phyloP scores from a whole-genome alignment of 2,888 invertebrate genomes.

The Pecten maximus region DNA sequence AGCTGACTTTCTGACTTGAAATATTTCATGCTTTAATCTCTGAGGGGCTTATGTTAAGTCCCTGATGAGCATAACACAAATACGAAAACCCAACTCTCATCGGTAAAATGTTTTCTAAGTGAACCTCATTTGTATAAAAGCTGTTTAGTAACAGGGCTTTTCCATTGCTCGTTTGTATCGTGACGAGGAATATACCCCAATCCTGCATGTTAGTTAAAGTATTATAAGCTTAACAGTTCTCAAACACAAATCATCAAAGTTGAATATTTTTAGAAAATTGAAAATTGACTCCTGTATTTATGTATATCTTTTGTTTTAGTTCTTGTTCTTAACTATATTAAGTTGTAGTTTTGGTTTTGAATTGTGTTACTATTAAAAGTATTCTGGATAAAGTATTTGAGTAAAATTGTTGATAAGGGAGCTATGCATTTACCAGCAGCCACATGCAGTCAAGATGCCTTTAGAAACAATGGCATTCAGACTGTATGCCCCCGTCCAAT shows the following conservation, averaged over 20 bases:
- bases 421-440: no score
- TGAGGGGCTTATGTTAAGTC: neutral
- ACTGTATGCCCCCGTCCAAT: conserved; percentile 18
- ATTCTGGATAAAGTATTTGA: neutral
- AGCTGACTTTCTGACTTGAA: neutral
- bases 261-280: no score
- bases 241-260: neutral
- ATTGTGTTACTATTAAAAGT: no score
- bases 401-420: neutral
- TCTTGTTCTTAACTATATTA: neutral
- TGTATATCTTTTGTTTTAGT: neutral
- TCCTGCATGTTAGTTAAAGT: neutral
- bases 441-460: neutral
- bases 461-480: neutral
- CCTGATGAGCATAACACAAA: neutral
- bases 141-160: no score
- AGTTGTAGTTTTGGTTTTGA: no score
- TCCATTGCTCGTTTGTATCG: neutral
- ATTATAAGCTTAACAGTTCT: neutral
- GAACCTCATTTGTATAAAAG: neutral
- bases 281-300: no score
- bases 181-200: neutral
- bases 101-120: neutral
- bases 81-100: neutral
- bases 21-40: neutral